These are phyloP conservation scores for Odocoileus hemionus DNA, from an alignment of 2,113 vertebrate genomes.

Conservation along the genomic window DNA sequence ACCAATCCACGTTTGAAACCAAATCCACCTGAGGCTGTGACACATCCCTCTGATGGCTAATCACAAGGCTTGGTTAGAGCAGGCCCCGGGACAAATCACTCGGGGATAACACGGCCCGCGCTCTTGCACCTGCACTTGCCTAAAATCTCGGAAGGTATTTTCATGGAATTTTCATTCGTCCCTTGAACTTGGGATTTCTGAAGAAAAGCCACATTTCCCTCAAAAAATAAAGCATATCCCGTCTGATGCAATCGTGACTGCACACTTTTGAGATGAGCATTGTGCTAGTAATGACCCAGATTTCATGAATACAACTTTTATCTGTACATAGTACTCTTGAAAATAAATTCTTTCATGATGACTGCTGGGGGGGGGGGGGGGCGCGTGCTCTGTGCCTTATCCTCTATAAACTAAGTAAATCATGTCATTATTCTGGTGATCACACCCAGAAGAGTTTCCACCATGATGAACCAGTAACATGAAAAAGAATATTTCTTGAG, in stretches of 20 bases:
- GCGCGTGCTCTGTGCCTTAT: background rate
- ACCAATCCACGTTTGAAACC: background rate
- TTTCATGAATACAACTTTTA: background rate
- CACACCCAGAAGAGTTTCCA: background rate
- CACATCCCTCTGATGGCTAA: background rate
- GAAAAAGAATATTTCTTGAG: background rate
- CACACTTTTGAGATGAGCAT: background rate
- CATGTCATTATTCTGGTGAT: background rate
- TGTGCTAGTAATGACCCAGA: background rate
- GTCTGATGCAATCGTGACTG: background rate
- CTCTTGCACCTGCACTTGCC: background rate
- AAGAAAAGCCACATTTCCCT: conserved; percentile 5
- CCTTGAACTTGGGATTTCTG: background rate
- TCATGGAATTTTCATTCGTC: background rate
- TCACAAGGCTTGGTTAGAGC: background rate
- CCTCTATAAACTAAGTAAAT: background rate
- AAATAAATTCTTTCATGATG: background rate
- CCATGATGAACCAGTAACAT: background rate
- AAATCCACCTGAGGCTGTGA: background rate
- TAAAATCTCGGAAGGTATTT: background rate
- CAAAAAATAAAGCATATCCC: background rate
- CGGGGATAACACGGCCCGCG: rapidly evolving
- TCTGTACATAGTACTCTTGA: background rate
- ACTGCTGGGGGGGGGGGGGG: background rate
- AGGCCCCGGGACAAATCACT: background rate